Percentiles rank a stretch among this genome's conserved stretches.
Conservation (phyloP, 2,888 invertebrate species). For the Cecidostiba fungosa region DNA sequence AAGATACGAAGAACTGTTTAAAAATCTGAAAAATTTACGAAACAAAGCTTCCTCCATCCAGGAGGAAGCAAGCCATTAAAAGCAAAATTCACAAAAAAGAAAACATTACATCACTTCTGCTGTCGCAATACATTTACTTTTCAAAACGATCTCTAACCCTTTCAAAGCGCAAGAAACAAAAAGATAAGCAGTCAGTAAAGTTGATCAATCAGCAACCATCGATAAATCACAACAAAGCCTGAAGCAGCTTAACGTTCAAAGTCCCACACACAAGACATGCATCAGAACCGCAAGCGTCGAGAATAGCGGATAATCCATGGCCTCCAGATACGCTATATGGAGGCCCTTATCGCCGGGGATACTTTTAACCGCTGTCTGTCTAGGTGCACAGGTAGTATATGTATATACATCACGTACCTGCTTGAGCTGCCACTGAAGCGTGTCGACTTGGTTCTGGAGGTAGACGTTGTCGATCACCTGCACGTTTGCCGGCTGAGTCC, state of each 20-base stretch:
- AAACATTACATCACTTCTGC: neutral
- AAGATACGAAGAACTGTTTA: too few species aligned
- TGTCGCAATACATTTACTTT: too few species aligned
- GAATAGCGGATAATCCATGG: neutral
- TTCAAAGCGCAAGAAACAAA: neutral
- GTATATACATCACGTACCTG: conserved; percentile 81
- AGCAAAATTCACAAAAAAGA: neutral
- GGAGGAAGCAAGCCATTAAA: neutral
- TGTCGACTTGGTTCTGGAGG: conserved; percentile 86
- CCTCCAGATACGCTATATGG: neutral
- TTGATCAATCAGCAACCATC: neutral
- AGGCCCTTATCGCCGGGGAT: neutral
- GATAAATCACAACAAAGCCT: neutral
- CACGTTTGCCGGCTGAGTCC: conserved; percentile 75
- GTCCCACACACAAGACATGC: neutral
- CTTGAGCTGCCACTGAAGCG: conserved; percentile 87
- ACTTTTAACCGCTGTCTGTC: neutral
- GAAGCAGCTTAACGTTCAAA: neutral
- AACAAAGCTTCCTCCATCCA: too few species aligned
- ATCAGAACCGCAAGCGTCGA: neutral
- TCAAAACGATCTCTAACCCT: neutral
- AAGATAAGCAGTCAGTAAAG: neutral
- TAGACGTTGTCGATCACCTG: conserved; percentile 83
- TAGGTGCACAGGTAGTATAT: neutral
- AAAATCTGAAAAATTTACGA: too few species aligned